phyloP scores from a whole-genome alignment of 2,797 vertebrate genomes.

The Eurystomus glaucurus region DNA sequence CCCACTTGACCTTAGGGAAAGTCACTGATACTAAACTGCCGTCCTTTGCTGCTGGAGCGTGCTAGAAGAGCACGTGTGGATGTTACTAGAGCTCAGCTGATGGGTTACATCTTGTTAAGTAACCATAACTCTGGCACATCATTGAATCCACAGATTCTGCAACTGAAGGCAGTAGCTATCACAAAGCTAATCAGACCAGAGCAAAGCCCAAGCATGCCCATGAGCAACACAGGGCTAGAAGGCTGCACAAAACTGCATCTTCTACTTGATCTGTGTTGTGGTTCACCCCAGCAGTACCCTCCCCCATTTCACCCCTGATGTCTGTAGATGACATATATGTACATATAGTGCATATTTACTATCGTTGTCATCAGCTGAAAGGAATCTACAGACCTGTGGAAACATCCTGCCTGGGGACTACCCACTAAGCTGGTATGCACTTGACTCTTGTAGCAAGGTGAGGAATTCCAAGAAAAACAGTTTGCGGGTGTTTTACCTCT shows the following conservation, averaged over 20 bases:
- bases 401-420: neutral
- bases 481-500: neutral
- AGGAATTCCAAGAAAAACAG: slow-evolving; percentile 44
- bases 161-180: neutral
- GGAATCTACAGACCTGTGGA: neutral
- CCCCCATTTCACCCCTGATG: neutral
- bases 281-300: neutral
- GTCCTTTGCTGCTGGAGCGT: neutral
- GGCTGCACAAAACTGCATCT: neutral
- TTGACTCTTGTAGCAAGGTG: neutral
- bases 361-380: neutral
- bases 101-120: neutral
- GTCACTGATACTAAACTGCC: neutral
- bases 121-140: neutral
- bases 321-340: neutral
- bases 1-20: neutral
- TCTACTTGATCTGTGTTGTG: neutral
- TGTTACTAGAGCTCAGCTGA: neutral
- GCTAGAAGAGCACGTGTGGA: neutral
- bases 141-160: neutral
- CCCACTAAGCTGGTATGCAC: neutral
- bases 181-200: neutral
- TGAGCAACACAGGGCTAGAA: neutral
- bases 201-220: neutral
- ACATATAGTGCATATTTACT: neutral